These are phyloP conservation scores for Dexiosoma caninum DNA, from an alignment of 2,888 invertebrate species.

Conservation along the genomic window DNA sequence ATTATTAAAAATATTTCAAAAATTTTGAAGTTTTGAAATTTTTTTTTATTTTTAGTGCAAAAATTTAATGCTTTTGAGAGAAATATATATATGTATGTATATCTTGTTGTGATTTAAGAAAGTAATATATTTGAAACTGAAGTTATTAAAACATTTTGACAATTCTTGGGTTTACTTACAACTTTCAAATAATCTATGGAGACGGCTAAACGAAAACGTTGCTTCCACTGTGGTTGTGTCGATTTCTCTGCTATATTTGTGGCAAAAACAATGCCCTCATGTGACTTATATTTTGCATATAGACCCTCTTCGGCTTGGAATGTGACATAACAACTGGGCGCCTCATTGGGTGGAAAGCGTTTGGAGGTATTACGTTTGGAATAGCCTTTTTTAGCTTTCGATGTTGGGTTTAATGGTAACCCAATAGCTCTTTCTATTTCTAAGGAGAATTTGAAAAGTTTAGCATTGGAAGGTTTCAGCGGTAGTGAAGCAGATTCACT, in stretches of 20 bases:
- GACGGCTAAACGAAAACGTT: slow-evolving; percentile 79
- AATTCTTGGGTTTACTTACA: slow-evolving; percentile 76
- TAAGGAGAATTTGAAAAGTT: slow-evolving; percentile 78
- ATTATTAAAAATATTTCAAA: no score
- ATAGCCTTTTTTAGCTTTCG: slow-evolving; percentile 68
- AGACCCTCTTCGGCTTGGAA: slow-evolving; percentile 78
- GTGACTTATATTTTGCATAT: slow-evolving; percentile 72
- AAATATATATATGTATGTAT: no score
- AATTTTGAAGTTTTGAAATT: no score
- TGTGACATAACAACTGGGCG: slow-evolving; percentile 82
- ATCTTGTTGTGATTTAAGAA: no score
- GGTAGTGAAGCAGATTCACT: slow-evolving; percentile 23
- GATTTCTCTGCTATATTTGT: slow-evolving; percentile 79
- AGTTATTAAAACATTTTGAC: no score
- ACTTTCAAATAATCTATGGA: slow-evolving; percentile 79
- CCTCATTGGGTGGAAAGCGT: slow-evolving; percentile 75
- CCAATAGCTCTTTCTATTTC: slow-evolving; percentile 81
- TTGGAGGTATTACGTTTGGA: slow-evolving; percentile 71
- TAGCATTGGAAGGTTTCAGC: slow-evolving; percentile 40
- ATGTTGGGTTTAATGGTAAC: slow-evolving; percentile 78
- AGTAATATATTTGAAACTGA: no score
- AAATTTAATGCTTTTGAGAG: no score
- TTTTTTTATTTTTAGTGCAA: no score
- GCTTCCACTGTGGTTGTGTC: slow-evolving; percentile 80
- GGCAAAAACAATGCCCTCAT: slow-evolving; percentile 77